Conservation (phyloP, 2,113 vertebrate genomes). For the Pelmatolapia mariae region DNA sequence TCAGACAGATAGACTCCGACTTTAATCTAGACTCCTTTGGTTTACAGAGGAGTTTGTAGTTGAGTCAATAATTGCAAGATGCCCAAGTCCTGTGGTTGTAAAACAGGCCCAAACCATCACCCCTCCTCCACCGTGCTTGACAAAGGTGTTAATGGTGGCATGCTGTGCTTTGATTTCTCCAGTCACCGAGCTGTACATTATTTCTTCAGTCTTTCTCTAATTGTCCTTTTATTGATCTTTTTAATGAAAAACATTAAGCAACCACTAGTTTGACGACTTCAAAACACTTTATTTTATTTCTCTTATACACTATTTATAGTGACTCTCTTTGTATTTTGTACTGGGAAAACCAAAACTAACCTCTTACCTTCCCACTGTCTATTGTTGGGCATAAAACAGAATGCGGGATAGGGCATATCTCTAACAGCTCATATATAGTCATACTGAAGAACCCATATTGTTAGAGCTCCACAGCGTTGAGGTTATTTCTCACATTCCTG, state of each 20-base stretch:
- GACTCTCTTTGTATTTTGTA: not conserved
- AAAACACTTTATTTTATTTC: not conserved
- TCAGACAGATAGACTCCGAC: not conserved
- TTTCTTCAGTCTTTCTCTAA: not conserved
- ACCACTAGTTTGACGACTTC: not conserved
- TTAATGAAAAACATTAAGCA: not conserved
- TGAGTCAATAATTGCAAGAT: not conserved
- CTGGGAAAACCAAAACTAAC: not conserved
- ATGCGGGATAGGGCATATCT: not conserved
- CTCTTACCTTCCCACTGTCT: not conserved
- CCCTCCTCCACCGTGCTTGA: not conserved
- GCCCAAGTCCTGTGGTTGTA: not conserved
- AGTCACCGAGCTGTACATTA: not conserved
- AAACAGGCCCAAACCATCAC: not conserved
- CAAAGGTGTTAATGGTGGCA: not conserved
- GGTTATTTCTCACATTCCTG: not conserved
- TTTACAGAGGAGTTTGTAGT: not conserved
- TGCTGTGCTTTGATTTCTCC: not conserved
- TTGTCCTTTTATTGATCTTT: not conserved
- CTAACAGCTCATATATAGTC: not conserved
- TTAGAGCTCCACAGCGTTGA: not conserved
- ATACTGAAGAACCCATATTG: not conserved
- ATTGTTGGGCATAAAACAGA: conserved; percentile 2
- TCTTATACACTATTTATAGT: not conserved
- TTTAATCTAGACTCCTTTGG: not conserved